phyloP scores from a whole-genome alignment of 2,888 invertebrate genomes.

The Thymelicus acteon region DNA sequence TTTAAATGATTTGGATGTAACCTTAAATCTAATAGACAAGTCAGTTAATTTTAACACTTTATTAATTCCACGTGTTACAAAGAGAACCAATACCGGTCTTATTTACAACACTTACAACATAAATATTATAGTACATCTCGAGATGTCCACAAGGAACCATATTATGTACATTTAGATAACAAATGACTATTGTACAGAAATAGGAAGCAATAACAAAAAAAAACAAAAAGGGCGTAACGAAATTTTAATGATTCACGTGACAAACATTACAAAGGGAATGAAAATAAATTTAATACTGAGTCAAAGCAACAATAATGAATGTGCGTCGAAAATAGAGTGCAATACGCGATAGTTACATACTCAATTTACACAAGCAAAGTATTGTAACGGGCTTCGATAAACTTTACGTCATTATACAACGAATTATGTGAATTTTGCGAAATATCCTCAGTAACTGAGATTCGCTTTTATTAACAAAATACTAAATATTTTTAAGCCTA shows the following conservation, averaged over 20 bases:
- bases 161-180: constrained; percentile 20
- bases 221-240: constrained; percentile 5
- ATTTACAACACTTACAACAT: constrained; percentile 49
- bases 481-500: not conserved
- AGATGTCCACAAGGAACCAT: constrained; percentile 6
- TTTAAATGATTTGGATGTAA: constrained; percentile 5
- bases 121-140: not conserved
- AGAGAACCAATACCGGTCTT: constrained; percentile 53
- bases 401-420: not conserved
- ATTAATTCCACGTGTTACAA: constrained; percentile 56
- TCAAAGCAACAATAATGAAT: constrained; percentile 5
- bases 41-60: constrained; percentile 54
- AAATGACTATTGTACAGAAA: constrained; percentile 14
- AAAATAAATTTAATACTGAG: constrained; percentile 11
- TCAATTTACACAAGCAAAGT: constrained; percentile 21
- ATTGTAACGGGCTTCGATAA: constrained; percentile 7
- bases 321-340: constrained; percentile 12
- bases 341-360: not conserved
- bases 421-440: not conserved
- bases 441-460: constrained; percentile 4
- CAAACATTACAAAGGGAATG: not conserved
- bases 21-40: constrained; percentile 44
- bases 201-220: constrained; percentile 14
- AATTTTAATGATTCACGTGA: constrained; percentile 16
- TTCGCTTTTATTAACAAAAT: constrained; percentile 5